A percentile compares a stretch with the other conserved stretches of the same genome.
Evolutionary conservation across 2,113 vertebrate genomes (phyloP).

Genomic region (Seriola quinqueradiata): DNA sequence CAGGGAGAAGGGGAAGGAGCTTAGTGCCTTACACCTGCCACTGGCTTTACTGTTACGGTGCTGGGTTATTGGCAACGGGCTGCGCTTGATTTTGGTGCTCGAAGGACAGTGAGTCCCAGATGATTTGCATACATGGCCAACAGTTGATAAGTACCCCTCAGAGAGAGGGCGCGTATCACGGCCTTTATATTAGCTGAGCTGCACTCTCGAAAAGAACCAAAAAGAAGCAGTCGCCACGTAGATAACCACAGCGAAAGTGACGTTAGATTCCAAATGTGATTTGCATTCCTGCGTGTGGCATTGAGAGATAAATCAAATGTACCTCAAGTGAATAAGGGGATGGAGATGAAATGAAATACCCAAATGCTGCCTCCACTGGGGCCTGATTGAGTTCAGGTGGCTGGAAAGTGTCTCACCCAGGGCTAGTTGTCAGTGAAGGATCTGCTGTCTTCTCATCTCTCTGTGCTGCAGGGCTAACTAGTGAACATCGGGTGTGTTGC

Average conservation of each 20-base stretch:
- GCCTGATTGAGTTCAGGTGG: constrained; percentile 84
- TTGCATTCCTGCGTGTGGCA: constrained; percentile 38
- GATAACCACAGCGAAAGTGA: constrained; percentile 28
- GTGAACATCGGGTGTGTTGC: constrained; percentile 60
- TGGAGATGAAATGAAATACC: constrained; percentile 77
- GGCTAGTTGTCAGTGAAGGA: constrained; percentile 83
- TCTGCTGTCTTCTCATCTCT: constrained; percentile 75
- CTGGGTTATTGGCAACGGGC: constrained; percentile 31
- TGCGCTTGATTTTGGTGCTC: constrained; percentile 20
- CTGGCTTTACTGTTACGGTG: constrained; percentile 39
- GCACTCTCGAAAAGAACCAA: constrained; percentile 11
- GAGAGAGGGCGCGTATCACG: neutral
- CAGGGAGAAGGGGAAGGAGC: constrained; percentile 76
- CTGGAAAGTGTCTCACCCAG: constrained; percentile 80
- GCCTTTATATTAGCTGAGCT: neutral
- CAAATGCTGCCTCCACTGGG: constrained; percentile 69
- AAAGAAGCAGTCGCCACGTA: constrained; percentile 19
- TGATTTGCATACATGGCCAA: constrained; percentile 14
- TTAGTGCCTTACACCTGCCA: constrained; percentile 78
- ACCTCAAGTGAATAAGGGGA: constrained; percentile 70
- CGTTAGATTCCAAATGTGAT: constrained; percentile 54
- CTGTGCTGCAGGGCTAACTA: constrained; percentile 74
- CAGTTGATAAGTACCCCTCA: constrained; percentile 11
- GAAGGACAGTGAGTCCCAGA: constrained; percentile 30
- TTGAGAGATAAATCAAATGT: constrained; percentile 69